phyloP scores from a whole-genome alignment of 2,113 vertebrate genomes.

The Chitala chitala region DNA sequence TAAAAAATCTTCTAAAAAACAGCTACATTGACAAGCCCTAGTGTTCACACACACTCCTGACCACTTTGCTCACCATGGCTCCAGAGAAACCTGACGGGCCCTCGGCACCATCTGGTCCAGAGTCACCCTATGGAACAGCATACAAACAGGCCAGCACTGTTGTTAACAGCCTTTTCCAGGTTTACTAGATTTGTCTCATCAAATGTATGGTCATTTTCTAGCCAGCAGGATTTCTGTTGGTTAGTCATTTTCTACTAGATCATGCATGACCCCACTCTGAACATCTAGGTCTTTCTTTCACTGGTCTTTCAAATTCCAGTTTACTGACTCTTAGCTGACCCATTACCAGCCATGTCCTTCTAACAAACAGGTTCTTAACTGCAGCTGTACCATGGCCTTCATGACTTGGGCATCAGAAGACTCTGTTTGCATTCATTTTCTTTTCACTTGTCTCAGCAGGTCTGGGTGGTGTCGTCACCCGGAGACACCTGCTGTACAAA shows the following conservation, averaged over 20 bases:
- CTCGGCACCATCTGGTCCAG: constrained; percentile 55
- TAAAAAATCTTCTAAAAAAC: not conserved
- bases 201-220: too few relatives aligned
- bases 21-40: not conserved
- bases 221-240: too few relatives aligned
- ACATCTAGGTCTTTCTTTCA: not conserved
- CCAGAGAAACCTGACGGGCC: constrained; percentile 64
- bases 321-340: not conserved
- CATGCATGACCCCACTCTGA: not conserved
- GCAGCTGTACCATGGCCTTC: too few relatives aligned
- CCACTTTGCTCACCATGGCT: constrained; percentile 49
- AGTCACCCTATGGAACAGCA: constrained; percentile 45
- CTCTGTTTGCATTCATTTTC: too few relatives aligned
- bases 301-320: not conserved
- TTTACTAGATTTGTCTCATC: too few relatives aligned
- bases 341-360: not conserved
- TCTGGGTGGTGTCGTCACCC: too few relatives aligned
- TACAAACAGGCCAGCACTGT: constrained; percentile 34
- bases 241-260: not conserved
- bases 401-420: too few relatives aligned
- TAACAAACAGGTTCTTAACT: not conserved
- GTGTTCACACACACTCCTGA: not conserved
- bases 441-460: too few relatives aligned
- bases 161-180: too few relatives aligned
- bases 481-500: too few relatives aligned